These are phyloP conservation scores for Macroramphosus scolopax DNA, from an alignment of 2,797 vertebrate species.

Conservation along the genomic window DNA sequence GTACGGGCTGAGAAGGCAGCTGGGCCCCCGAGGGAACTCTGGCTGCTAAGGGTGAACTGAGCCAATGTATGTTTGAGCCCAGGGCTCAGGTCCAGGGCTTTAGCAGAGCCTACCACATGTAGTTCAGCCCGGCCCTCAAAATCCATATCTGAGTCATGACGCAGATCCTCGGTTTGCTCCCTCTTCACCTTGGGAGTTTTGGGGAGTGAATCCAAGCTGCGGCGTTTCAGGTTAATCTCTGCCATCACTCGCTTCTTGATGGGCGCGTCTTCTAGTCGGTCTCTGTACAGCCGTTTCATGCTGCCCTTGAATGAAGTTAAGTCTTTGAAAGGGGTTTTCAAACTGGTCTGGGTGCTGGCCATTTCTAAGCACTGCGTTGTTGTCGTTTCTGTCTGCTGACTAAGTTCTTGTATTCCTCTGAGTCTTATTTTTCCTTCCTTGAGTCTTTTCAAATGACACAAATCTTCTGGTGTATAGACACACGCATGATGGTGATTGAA, in stretches of 20 bases:
- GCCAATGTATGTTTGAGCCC: conserved; percentile 96
- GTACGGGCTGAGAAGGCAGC: conserved; percentile 95
- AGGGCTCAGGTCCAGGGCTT: conserved; percentile 92
- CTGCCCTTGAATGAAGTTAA: conserved; percentile 77
- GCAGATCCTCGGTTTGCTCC: conserved; percentile 82
- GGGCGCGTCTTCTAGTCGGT: conserved; percentile 84
- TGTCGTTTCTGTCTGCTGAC: conserved; percentile 44
- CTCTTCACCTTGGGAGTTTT: conserved; percentile 88
- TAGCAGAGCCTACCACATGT: conserved; percentile 74
- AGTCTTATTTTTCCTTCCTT: conserved; percentile 37
- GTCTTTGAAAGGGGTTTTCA: conserved; percentile 81
- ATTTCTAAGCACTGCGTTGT: conserved; percentile 59
- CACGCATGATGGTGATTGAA: conserved; percentile 72
- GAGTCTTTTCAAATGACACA: conserved; percentile 66
- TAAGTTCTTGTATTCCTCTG: conserved; percentile 44
- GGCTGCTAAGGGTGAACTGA: conserved; percentile 97
- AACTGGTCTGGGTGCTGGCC: conserved; percentile 79
- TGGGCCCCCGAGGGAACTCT: conserved; percentile 94
- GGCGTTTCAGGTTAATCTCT: conserved; percentile 84
- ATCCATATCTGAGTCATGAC: conserved; percentile 64
- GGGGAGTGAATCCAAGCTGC: conserved; percentile 76
- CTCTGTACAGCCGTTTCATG: conserved; percentile 80
- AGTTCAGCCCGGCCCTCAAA: conserved; percentile 76
- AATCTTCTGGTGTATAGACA: conserved; percentile 66
- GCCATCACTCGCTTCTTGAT: conserved; percentile 89